Percentiles rank a stretch among this genome's conserved stretches.
Evolutionary conservation across 2,797 vertebrate genomes (phyloP).

Genomic region (Ptychobarbus kaznakovi): DNA sequence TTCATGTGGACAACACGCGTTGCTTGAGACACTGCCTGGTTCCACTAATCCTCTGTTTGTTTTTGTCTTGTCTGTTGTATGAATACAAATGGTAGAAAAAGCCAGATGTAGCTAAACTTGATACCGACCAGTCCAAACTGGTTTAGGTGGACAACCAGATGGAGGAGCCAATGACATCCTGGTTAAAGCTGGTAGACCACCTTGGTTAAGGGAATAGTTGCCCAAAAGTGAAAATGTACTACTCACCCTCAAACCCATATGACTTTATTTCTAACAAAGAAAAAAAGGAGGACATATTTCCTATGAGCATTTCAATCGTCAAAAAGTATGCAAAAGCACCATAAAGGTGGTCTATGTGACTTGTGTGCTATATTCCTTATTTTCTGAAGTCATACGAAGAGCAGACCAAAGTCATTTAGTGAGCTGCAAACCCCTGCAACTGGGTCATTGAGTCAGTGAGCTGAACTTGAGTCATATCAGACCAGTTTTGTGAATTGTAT

Average conservation of each 20-base stretch:
- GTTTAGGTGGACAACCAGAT: background rate
- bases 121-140: background rate
- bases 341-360: background rate
- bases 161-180: background rate
- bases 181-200: background rate
- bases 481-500: background rate
- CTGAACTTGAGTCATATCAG: background rate
- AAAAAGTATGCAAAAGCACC: constrained; percentile 7
- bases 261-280: background rate
- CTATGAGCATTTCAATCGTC: background rate
- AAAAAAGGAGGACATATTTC: background rate
- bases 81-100: background rate
- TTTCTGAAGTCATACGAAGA: background rate
- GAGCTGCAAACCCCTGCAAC: background rate
- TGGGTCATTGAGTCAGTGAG: background rate
- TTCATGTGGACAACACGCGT: too few relatives aligned
- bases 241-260: background rate
- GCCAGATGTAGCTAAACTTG: background rate
- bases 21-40: background rate
- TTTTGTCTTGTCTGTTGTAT: constrained; percentile 20
- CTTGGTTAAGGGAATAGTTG: constrained; percentile 5
- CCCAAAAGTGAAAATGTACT: background rate
- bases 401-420: background rate
- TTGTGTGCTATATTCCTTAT: background rate
- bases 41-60: background rate